phyloP scores from a whole-genome alignment of 2,797 vertebrate genomes.

The Sebastes baramenuke region DNA sequence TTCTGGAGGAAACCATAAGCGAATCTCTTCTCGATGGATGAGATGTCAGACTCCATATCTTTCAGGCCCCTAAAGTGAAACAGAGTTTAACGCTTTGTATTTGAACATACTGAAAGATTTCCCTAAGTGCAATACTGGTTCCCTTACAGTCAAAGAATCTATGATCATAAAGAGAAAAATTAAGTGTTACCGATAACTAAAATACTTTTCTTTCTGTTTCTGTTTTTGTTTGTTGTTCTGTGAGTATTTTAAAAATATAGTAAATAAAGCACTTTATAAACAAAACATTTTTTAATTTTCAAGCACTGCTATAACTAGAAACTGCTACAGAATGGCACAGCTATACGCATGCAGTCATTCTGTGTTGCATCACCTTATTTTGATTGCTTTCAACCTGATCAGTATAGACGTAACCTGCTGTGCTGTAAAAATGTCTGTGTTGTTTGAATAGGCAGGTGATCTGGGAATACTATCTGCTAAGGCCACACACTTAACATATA shows the following conservation, averaged over 20 bases:
- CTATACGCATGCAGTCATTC: background rate
- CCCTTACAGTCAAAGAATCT: background rate
- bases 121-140: background rate
- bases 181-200: background rate
- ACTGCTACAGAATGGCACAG: background rate
- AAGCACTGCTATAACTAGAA: background rate
- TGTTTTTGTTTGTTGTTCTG: background rate
- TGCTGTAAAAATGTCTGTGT: background rate
- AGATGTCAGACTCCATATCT: slow-evolving; percentile 95
- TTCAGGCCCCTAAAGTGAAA: slow-evolving; percentile 88
- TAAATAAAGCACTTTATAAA: background rate
- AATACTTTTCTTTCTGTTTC: background rate
- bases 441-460: background rate
- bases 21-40: slow-evolving; percentile 95
- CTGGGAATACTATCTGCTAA: background rate
- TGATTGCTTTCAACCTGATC: background rate
- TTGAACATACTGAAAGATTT: background rate
- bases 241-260: background rate
- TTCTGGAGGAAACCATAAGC: slow-evolving; percentile 95
- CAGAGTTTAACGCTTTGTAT: background rate
- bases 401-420: background rate
- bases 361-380: background rate
- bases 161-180: background rate
- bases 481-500: background rate
- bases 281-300: background rate